Evolutionary conservation across 2,888 invertebrate species (phyloP).

Genomic region (Crematogaster levior): DNA sequence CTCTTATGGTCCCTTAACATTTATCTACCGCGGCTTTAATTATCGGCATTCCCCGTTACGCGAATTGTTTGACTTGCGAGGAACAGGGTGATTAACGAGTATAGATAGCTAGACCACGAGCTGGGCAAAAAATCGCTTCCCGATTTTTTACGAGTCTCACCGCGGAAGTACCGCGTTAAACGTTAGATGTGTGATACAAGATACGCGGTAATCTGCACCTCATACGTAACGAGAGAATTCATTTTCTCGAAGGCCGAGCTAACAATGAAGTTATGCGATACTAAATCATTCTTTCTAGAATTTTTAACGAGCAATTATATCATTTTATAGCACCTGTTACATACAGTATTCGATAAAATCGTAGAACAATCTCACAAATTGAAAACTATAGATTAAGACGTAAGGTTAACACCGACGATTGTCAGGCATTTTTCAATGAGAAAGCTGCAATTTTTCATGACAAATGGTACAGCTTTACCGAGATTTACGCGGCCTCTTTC

Average conservation of each 20-base stretch:
- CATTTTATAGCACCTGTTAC: background rate
- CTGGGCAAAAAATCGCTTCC: background rate
- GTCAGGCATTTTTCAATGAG: background rate
- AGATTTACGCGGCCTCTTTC: background rate
- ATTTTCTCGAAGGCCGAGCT: background rate
- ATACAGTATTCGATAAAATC: background rate
- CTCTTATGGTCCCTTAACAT: constrained; percentile 26
- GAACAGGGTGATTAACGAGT: constrained; percentile 28
- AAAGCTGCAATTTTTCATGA: background rate
- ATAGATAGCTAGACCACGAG: background rate
- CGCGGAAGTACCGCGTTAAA: background rate
- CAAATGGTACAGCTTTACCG: background rate
- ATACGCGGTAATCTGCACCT: background rate
- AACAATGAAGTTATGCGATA: background rate
- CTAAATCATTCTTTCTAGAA: background rate
- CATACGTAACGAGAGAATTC: constrained; percentile 2
- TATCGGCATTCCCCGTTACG: constrained; percentile 5
- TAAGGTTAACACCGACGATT: background rate
- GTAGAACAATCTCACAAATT: background rate
- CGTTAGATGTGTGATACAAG: background rate
- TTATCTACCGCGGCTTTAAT: constrained; percentile 38
- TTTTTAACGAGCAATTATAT: background rate
- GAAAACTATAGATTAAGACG: background rate
- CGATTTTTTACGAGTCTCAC: background rate
- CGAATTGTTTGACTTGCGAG: constrained; percentile 24